A percentile compares a stretch with the other conserved stretches of the same genome.
These are phyloP conservation scores for Lepidocyrtinus sp. DNA, from an alignment of 2,888 invertebrate genomes.

Conservation along the genomic window DNA sequence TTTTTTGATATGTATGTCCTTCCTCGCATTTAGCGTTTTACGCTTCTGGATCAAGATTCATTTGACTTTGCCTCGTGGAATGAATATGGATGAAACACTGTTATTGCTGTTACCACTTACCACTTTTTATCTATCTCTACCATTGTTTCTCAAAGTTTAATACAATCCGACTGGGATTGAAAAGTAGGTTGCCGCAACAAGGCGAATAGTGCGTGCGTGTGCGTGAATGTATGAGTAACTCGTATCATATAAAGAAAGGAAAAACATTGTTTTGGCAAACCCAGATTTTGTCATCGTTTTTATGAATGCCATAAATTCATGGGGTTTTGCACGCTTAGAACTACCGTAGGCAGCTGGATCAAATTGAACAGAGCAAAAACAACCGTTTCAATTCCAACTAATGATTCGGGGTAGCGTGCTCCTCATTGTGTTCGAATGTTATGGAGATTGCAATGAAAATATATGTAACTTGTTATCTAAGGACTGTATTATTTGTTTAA, in stretches of 20 bases:
- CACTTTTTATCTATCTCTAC: background rate
- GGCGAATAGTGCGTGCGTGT: slow-evolving; percentile 39
- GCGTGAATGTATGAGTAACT: background rate
- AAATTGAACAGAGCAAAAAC: background rate
- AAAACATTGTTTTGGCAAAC: background rate
- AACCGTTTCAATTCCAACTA: too few relatives aligned
- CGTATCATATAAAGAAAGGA: too few relatives aligned
- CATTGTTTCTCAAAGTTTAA: slow-evolving; percentile 7
- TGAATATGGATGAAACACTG: background rate
- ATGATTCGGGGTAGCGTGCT: too few relatives aligned
- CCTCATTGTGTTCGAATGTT: too few relatives aligned
- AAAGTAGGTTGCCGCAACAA: slow-evolving; percentile 57
- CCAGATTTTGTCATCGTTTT: slow-evolving; percentile 3
- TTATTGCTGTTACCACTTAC: slow-evolving; percentile 18
- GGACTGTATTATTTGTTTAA: too few relatives aligned
- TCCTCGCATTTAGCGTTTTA: background rate
- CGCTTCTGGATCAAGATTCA: slow-evolving; percentile 6
- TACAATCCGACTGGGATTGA: slow-evolving; percentile 44
- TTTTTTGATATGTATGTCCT: too few relatives aligned
- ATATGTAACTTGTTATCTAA: too few relatives aligned
- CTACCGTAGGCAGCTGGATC: background rate
- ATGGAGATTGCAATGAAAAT: too few relatives aligned
- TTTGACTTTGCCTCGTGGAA: slow-evolving; percentile 49
- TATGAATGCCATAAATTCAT: too few relatives aligned
- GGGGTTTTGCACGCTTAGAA: background rate